Percentiles rank a stretch among this genome's conserved stretches.
Conservation (phyloP, 2,888 invertebrate species). For the Germaria angustata region DNA sequence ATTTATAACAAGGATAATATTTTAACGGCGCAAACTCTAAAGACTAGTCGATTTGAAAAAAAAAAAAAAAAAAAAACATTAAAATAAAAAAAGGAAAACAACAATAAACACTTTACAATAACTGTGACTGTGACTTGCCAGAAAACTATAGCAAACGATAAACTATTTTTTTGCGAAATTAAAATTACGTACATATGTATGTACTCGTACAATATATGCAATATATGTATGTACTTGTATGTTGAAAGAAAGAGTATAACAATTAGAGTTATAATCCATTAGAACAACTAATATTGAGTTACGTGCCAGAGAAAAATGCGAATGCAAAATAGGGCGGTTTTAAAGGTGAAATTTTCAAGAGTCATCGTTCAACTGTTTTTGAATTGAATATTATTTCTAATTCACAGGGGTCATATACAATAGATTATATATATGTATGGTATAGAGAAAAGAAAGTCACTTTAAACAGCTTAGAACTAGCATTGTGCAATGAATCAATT, state of each 20-base stretch:
- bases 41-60: not conserved
- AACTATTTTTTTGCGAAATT: not conserved
- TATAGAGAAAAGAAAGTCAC: not conserved
- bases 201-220: not conserved
- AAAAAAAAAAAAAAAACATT: constrained; percentile 9
- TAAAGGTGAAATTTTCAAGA: constrained; percentile 38
- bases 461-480: too few relatives aligned
- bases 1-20: constrained; percentile 34
- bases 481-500: too few relatives aligned
- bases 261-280: constrained; percentile 46
- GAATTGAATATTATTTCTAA: not conserved
- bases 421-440: not conserved
- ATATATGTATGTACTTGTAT: not conserved
- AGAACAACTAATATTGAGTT: constrained; percentile 38
- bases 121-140: not conserved
- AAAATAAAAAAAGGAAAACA: constrained; percentile 2
- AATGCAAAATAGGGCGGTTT: constrained; percentile 45
- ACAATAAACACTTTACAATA: constrained; percentile 18
- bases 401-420: constrained; percentile 27
- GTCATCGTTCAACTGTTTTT: not conserved
- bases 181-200: not conserved
- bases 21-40: constrained; percentile 2
- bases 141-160: constrained; percentile 2
- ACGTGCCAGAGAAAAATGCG: constrained; percentile 32
- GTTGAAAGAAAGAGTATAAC: constrained; percentile 33